Evolutionary conservation across 2,888 invertebrate genomes (phyloP), one percentile per base, ranked within the genome.

Genomic region (Nowickia ferox): DNA sequence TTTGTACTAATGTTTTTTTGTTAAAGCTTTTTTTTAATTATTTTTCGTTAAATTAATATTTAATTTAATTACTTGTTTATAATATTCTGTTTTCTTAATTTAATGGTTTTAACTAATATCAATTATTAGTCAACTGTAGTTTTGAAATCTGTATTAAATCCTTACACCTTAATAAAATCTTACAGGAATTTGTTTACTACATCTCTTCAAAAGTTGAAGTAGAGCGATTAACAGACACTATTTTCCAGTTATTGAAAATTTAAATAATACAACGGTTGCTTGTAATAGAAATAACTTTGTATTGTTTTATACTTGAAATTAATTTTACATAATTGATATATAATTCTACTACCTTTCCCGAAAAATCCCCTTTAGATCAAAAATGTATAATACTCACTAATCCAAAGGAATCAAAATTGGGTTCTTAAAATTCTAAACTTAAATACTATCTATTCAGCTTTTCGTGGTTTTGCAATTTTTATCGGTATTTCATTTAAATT

Each of bases 401-500:
- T 22, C n/a, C n/a, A 38, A 38, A 9, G 6, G n/a, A 59, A 53
- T 4, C 10, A 22, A 19, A 19, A 51, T 17, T 17, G 15, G 6
- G 2, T 48, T 48, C n/a, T n/a, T 15, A 51, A 17, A 51, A 51
- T 9, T 53, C 9, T 17, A 53, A 48, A 17, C 53, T 10, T 17
- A 19, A 10, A 19, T 53, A 48, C 10, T 19, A n/a, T n/a, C 15
- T 15, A 42, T 42, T 40, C 6, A 51, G 40, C 55, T 74, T 68
- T 72, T 55, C 55, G 9, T 72, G 40, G 11, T 68, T 75, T 55
- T 30, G 11, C 11, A 55, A 40, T 51, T 13, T 2, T 22, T 22
- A 22, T 40, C 22, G 63, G 55, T 66, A 22, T 46, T 22, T 46
- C 44, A 19, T n/a, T n/a, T 80, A 42, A 46, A 15, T 68, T 84